phyloP scores from a whole-genome alignment of 2,797 vertebrate genomes.

The Hemibagrus guttatus region DNA sequence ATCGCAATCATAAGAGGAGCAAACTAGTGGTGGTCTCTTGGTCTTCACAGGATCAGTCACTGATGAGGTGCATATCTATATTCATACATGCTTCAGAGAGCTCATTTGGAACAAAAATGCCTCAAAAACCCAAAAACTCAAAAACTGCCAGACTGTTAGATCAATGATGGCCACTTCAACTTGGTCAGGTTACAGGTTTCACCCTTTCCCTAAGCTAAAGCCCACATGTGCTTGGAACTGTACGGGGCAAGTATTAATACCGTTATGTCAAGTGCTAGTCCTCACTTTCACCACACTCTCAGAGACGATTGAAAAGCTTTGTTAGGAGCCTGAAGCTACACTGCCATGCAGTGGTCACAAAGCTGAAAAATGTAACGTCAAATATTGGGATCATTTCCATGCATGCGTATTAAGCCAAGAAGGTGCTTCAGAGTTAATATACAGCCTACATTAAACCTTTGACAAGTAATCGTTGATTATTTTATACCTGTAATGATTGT shows the following conservation, averaged over 20 bases:
- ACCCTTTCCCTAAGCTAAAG: too few species aligned
- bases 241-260: neutral
- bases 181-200: neutral
- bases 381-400: neutral
- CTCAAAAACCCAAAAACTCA: neutral
- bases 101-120: neutral
- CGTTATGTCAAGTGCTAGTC: neutral
- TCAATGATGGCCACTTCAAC: neutral
- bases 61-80: neutral
- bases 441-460: neutral
- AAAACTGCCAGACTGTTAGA: neutral
- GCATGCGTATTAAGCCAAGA: neutral
- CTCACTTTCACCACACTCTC: neutral
- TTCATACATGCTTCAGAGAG: neutral
- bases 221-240: neutral
- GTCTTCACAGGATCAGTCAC: neutral
- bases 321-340: neutral
- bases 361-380: neutral
- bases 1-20: too few species aligned
- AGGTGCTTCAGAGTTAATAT: neutral
- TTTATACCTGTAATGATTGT: neutral
- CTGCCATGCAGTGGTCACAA: conserved; percentile 13
- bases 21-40: neutral
- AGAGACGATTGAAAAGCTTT: neutral
- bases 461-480: too few species aligned